Conservation (phyloP, 1,140 invertebrate species). For the Homarus americanus region DNA sequence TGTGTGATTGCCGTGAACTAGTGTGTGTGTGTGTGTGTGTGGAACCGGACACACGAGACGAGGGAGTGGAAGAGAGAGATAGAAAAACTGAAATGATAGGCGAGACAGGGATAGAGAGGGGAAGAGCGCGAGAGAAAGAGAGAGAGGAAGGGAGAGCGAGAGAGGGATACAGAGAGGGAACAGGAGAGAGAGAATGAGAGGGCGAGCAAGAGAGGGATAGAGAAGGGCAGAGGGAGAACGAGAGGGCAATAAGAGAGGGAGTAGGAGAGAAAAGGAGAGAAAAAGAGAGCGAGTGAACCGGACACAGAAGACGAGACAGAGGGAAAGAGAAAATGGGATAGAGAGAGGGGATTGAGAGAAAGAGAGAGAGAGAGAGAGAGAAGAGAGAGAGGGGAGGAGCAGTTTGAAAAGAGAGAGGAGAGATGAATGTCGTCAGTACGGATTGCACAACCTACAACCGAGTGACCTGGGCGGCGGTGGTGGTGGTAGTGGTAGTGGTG, state of each 20-base stretch:
- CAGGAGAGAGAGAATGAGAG: neutral
- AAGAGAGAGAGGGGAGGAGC: neutral
- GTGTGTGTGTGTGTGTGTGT: too few species aligned
- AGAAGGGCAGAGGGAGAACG: neutral
- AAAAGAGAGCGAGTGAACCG: neutral
- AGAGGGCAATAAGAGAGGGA: slow-evolving; percentile 26
- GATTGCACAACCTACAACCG: neutral
- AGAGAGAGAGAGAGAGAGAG: neutral
- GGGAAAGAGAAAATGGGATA: slow-evolving; percentile 6
- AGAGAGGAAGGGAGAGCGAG: neutral
- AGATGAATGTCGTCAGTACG: too few species aligned
- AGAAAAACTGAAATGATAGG: neutral
- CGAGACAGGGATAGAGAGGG: slow-evolving; percentile 27
- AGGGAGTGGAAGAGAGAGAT: neutral
- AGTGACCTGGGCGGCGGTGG: neutral
- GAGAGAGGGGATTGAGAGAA: neutral
- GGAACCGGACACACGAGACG: too few species aligned
- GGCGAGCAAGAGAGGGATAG: neutral
- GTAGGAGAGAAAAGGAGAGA: slow-evolving; percentile 15
- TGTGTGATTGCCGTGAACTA: too few species aligned
- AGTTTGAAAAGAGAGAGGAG: neutral
- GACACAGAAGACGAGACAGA: neutral
- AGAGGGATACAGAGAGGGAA: neutral
- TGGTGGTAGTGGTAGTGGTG: too few species aligned
- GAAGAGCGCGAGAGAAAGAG: slow-evolving; percentile 25